These are phyloP conservation scores for Pygocentrus nattereri DNA, from an alignment of 2,797 vertebrate genomes.

Conservation along the genomic window DNA sequence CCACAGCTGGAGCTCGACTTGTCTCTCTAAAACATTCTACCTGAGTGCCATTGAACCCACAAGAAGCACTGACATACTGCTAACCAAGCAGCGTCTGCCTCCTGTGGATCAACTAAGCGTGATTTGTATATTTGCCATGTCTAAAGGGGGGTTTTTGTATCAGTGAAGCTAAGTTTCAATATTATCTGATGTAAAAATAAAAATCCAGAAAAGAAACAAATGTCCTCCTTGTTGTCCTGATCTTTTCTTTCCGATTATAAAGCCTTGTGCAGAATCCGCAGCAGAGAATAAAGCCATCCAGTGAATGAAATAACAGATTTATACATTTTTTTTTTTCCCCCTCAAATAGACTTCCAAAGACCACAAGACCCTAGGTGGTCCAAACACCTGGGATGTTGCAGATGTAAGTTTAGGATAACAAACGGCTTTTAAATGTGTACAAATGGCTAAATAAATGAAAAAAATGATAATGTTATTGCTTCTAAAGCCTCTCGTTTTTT, in stretches of 20 bases:
- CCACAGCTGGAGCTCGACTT: slow-evolving; percentile 22
- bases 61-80: slow-evolving; percentile 57
- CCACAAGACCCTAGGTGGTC: too few species aligned
- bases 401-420: too few species aligned
- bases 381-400: too few species aligned
- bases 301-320: too few species aligned
- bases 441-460: too few species aligned
- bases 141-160: slow-evolving; percentile 71
- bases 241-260: background rate
- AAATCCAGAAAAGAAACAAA: slow-evolving; percentile 68
- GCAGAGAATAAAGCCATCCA: background rate
- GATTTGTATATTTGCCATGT: slow-evolving; percentile 73
- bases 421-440: too few species aligned
- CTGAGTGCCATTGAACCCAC: slow-evolving; percentile 46
- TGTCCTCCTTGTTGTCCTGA: slow-evolving; percentile 12
- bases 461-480: too few species aligned
- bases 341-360: too few species aligned
- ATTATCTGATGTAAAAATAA: slow-evolving; percentile 79
- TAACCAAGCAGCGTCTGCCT: slow-evolving; percentile 54
- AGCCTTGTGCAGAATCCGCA: too few species aligned
- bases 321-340: too few species aligned
- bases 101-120: slow-evolving; percentile 67
- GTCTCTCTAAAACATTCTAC: slow-evolving; percentile 37
- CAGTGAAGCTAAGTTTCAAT: slow-evolving; percentile 74
- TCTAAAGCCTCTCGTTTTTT: too few species aligned